Evolutionary conservation across 2,797 vertebrate species (phyloP).

Genomic region (Helicolenus hilgendorfi): DNA sequence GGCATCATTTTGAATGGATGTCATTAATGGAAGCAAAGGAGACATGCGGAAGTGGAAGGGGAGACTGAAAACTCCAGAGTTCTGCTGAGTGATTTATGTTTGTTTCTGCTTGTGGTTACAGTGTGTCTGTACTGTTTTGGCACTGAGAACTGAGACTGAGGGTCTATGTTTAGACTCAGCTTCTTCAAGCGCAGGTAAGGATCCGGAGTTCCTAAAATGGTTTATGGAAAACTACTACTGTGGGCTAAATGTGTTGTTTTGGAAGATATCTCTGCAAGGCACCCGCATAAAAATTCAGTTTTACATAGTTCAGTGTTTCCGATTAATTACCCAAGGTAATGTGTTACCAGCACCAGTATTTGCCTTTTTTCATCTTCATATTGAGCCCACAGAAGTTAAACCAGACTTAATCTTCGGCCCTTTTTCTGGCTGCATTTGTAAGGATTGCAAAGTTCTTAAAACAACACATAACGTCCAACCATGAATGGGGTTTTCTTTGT

Average conservation of each 20-base stretch:
- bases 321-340: not conserved
- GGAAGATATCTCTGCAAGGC: not conserved
- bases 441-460: not conserved
- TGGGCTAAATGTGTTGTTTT: slow-evolving; percentile 17
- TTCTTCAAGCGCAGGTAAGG: not conserved
- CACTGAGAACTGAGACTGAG: not conserved
- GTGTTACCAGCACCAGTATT: not conserved
- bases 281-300: not conserved
- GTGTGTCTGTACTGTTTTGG: not conserved
- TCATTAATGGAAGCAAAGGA: slow-evolving; percentile 7
- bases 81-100: not conserved
- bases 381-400: not conserved
- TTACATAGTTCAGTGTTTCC: not conserved
- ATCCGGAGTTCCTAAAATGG: not conserved
- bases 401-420: not conserved
- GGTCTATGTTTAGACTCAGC: slow-evolving; percentile 1
- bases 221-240: not conserved
- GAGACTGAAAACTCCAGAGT: not conserved
- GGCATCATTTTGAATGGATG: not conserved
- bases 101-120: not conserved
- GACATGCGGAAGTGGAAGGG: not conserved
- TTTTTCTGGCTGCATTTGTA: not conserved
- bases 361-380: not conserved
- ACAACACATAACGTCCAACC: not conserved
- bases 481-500: slow-evolving; percentile 25